phyloP scores from a whole-genome alignment of 2,888 invertebrate species.

The Geophilus truncorum region DNA sequence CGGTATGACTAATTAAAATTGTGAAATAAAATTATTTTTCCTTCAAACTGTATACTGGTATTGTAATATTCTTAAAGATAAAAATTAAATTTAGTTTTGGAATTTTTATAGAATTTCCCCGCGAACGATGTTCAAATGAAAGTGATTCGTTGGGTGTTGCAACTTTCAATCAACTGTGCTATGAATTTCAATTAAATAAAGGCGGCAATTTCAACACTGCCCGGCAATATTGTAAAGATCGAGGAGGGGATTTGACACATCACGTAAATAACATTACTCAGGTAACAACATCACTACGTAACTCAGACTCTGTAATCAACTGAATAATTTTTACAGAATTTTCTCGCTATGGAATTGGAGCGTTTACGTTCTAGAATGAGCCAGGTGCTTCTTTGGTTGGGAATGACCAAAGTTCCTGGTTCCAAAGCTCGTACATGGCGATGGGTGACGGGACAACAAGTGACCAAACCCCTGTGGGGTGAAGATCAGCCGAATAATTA shows the following conservation, averaged over 20 bases:
- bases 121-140: slow-evolving; percentile 65
- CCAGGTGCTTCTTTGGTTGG: slow-evolving; percentile 85
- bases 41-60: no score
- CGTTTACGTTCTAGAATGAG: slow-evolving; percentile 70
- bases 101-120: slow-evolving; percentile 68
- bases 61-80: no score
- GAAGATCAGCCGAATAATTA: slow-evolving; percentile 93
- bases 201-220: slow-evolving; percentile 81
- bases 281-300: no score
- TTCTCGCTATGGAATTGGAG: slow-evolving; percentile 59
- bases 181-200: slow-evolving; percentile 75
- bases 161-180: slow-evolving; percentile 79
- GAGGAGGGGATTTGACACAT: slow-evolving; percentile 48
- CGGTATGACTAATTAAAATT: no score
- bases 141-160: slow-evolving; percentile 71
- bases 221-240: slow-evolving; percentile 61
- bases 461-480: slow-evolving; percentile 79
- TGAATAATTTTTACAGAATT: slow-evolving; percentile 36
- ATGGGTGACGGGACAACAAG: slow-evolving; percentile 59
- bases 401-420: slow-evolving; percentile 80
- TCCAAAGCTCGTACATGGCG: slow-evolving; percentile 78
- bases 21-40: no score
- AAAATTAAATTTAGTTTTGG: no score
- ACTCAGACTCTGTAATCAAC: no score
- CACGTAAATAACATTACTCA: slow-evolving; percentile 42